Evolutionary conservation across 2,888 invertebrate species (phyloP), one percentile per base, ranked within the genome.

Genomic region (Philopedon plagiatum): DNA sequence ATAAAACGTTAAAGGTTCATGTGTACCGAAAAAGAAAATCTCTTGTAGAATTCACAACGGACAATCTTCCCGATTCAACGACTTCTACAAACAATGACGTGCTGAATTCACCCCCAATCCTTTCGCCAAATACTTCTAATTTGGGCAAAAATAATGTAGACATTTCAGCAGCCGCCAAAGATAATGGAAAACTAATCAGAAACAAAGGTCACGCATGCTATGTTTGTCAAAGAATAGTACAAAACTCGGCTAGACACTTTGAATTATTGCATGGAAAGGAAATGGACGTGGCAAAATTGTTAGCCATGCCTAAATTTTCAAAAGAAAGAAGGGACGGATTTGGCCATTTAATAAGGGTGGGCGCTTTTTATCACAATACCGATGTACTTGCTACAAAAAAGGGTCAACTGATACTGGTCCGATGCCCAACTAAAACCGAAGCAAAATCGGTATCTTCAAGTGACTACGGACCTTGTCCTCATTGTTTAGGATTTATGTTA

Each of bases 401-500:
- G n/a, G 39, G 58, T 37, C 29, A 58, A 9, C 37, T 58, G 21
- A 58, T 57, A 57, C 29, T 57, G 29, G 57, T 57, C 19, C 57
- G 57, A 57, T 37, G 57, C 34, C 57, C 57, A 34, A 57, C 57
- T 34, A 29, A 57, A 34, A 32, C 34, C 9, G 57, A 57, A 34
- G 26, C 57, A 57, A 57, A 13, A 34, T 57, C 34, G n/a, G 9
- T 19, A 5, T 29, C 57, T 18, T 11, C 57, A 56, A 39, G 41
- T 5, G 57, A 57, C 32, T 65, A 65, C 26, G 65, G 65, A 15
- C 65, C 65, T 32, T 65, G 56, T 26, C 58, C 66, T 11, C 37
- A 58, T 58, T 66, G 66, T 46, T 46, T 66, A 9, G 66, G 66
- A 15, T 66, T 66, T 13, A 56, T 66, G 66, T 34, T 66, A n/a